A percentile compares a stretch with the other conserved stretches of the same genome.
These are phyloP conservation scores for Halcyon chelicuti DNA, from an alignment of 2,797 vertebrate genomes.

Conservation along the genomic window DNA sequence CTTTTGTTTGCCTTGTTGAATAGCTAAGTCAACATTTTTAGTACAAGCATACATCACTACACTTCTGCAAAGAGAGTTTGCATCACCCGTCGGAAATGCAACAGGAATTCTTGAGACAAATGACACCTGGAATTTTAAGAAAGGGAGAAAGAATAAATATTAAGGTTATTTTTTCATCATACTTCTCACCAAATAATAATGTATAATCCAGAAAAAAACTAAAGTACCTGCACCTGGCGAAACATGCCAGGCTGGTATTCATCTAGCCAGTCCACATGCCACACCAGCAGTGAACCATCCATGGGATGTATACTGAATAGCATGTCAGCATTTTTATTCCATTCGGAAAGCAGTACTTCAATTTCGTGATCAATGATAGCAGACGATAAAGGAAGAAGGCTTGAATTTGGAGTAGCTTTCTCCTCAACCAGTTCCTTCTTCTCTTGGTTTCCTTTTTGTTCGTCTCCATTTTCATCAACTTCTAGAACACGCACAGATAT, in stretches of 20 bases:
- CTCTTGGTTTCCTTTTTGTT: conserved; percentile 76
- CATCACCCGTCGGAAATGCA: conserved; percentile 95
- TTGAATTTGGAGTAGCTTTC: conserved; percentile 61
- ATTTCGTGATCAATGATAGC: conserved; percentile 91
- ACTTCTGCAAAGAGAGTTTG: conserved; percentile 95
- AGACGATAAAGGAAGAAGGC: conserved; percentile 79
- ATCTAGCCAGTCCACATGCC: conserved; percentile 98
- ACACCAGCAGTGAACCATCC: conserved; percentile 96
- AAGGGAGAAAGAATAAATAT: conserved; percentile 1
- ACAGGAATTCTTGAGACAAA: conserved; percentile 98
- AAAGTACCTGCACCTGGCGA: conserved; percentile 95
- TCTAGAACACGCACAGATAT: conserved; percentile 46
- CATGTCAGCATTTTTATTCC: conserved; percentile 97
- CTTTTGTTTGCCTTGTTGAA: conserved; percentile 94
- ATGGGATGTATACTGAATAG: conserved; percentile 97
- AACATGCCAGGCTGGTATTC: conserved; percentile 99
- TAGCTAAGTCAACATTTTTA: conserved; percentile 94
- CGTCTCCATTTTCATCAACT: conserved; percentile 79
- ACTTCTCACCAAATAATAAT: background rate
- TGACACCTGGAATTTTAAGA: conserved; percentile 86
- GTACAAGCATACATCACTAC: conserved; percentile 98
- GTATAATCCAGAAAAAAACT: background rate
- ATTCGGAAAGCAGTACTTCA: conserved; percentile 91
- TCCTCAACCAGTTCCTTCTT: conserved; percentile 75
- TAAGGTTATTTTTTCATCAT: background rate